phyloP scores from a whole-genome alignment of 2,113 vertebrate species.

The Mustela nigripes region DNA sequence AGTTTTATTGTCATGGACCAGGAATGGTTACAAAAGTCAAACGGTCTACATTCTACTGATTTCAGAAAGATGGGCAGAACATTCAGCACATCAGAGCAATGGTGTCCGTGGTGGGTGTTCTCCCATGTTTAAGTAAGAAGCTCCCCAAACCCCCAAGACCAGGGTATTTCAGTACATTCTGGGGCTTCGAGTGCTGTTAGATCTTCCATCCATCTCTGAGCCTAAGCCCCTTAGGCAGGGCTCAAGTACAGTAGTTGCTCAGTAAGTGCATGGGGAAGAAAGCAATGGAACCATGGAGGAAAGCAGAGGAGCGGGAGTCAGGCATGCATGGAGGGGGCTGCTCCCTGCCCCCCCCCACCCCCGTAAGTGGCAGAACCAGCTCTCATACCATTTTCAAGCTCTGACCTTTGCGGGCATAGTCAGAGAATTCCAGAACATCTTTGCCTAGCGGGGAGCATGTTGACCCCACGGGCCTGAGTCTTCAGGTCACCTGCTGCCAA shows the following conservation, averaged over 20 bases:
- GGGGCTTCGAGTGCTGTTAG: not conserved
- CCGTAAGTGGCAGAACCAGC: accelerated
- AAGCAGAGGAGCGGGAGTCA: not conserved
- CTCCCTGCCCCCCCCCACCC: too few species aligned
- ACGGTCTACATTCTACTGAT: not conserved
- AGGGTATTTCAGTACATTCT: accelerated
- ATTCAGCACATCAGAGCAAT: not conserved
- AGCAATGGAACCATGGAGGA: not conserved
- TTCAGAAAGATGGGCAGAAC: not conserved
- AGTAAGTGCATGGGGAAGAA: not conserved
- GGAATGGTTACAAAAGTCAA: not conserved
- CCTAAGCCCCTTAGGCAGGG: accelerated
- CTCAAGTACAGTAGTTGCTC: not conserved
- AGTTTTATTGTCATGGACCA: not conserved
- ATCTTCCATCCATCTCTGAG: not conserved
- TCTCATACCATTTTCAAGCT: not conserved
- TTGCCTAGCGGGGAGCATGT: accelerated
- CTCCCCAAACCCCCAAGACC: not conserved
- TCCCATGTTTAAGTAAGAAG: not conserved
- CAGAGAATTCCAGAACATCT: not conserved
- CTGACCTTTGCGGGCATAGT: not conserved
- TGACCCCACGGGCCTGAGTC: not conserved
- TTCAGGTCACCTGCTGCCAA: accelerated
- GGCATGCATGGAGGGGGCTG: accelerated
- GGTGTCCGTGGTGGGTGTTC: too few species aligned